Conservation (phyloP, 2,113 vertebrate genomes). For the Gnathonemus longibarbis region DNA sequence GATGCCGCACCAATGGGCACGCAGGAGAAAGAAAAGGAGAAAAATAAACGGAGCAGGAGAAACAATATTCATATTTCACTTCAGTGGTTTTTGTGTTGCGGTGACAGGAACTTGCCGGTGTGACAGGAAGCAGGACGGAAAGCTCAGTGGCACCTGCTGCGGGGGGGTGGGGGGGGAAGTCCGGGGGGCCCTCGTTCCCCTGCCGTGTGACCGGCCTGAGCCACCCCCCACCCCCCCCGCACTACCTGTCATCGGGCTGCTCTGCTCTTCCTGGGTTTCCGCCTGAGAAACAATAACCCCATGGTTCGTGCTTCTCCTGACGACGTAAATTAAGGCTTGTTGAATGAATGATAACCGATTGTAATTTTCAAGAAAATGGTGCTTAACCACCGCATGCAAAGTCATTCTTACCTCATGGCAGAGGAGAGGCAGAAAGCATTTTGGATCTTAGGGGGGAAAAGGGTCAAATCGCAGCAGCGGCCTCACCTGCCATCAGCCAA, state of each 20-base stretch:
- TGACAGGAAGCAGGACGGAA: neutral
- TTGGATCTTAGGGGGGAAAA: neutral
- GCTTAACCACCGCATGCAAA: neutral
- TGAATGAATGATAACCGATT: constrained; percentile 27
- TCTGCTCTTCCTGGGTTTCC: neutral
- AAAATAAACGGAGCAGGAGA: constrained; percentile 19
- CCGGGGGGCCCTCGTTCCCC: neutral
- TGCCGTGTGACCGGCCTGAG: neutral
- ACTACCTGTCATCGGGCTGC: neutral
- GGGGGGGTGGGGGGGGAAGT: neutral
- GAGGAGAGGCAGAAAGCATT: neutral
- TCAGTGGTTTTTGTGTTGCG: neutral
- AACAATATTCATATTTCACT: constrained; percentile 15
- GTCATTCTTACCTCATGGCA: neutral
- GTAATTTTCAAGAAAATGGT: neutral
- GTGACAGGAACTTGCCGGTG: neutral
- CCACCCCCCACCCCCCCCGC: neutral
- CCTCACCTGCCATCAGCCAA: neutral
- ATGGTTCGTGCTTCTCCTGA: neutral
- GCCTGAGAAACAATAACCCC: constrained; percentile 34
- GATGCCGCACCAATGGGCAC: constrained; percentile 5
- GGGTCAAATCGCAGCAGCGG: neutral
- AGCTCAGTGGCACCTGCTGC: constrained; percentile 15
- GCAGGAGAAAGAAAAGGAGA: constrained; percentile 7
- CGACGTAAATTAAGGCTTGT: neutral